Evolutionary conservation across 2,888 invertebrate species (phyloP).

Genomic region (Drosophila algonquin): DNA sequence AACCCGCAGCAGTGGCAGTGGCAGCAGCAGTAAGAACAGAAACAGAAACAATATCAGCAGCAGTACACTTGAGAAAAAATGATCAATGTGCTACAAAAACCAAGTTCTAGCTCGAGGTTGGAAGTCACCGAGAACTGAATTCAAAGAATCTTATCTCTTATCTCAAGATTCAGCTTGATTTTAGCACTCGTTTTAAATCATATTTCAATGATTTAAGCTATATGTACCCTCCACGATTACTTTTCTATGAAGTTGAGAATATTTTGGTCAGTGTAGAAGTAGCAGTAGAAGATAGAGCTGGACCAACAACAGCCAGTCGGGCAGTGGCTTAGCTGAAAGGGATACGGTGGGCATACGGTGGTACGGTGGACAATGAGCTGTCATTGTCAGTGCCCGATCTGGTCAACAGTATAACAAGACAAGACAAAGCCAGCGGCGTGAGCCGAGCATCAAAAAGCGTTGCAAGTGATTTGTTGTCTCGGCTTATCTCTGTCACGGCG

Average conservation of each 20-base stretch:
- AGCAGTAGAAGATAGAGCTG: conserved; percentile 42
- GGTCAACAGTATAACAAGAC: conserved; percentile 14
- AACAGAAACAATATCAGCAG: not conserved
- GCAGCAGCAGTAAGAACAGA: not conserved
- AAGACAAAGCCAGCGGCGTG: not conserved
- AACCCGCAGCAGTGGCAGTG: not conserved
- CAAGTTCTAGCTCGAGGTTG: not conserved
- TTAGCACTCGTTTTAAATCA: too few species aligned
- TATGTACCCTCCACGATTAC: too few species aligned
- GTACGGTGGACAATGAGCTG: conserved; percentile 33
- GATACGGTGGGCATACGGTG: not conserved
- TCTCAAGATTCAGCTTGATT: too few species aligned
- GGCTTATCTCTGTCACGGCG: not conserved
- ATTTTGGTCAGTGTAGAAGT: conserved; percentile 48
- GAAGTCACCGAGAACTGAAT: too few species aligned
- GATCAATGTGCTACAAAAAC: not conserved
- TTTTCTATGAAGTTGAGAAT: too few species aligned
- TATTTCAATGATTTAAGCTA: too few species aligned
- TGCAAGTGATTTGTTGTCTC: not conserved
- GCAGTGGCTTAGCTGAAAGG: conserved; percentile 29
- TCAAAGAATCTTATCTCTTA: too few species aligned
- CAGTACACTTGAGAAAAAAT: not conserved
- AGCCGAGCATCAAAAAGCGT: not conserved
- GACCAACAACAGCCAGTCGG: conserved; percentile 18
- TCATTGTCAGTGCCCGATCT: conserved; percentile 52